Conservation (phyloP, 1,140 invertebrate genomes). For the Mizuhopecten yessoensis region DNA sequence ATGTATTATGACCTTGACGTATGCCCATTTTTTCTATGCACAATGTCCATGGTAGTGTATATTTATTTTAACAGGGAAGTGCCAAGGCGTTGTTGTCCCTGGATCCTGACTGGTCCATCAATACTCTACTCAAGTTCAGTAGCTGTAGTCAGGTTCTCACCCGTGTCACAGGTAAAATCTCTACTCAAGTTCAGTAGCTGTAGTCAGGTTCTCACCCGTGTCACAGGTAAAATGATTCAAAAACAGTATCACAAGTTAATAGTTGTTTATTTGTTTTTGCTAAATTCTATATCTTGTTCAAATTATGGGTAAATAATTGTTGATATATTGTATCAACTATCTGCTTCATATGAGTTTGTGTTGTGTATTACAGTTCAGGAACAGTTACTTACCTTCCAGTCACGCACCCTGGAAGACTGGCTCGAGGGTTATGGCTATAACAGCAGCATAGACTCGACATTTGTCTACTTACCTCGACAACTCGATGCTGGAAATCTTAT, state of each 20-base stretch:
- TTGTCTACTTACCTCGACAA: constrained; percentile 71
- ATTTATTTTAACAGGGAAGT: constrained; percentile 66
- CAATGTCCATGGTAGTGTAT: too few species aligned
- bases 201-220: constrained; percentile 62
- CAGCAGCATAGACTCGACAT: constrained; percentile 58
- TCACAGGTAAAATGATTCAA: not conserved
- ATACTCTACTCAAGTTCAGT: not conserved
- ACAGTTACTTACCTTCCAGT: constrained; percentile 65
- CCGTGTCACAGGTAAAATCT: constrained; percentile 29
- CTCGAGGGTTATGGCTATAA: constrained; percentile 51
- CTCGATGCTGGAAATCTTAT: constrained; percentile 63
- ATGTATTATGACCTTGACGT: too few species aligned
- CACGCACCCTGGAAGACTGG: constrained; percentile 63
- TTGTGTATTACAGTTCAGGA: constrained; percentile 72
- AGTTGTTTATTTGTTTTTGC: too few species aligned
- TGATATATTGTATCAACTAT: too few species aligned
- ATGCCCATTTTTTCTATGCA: too few species aligned
- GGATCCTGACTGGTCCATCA: constrained; percentile 61
- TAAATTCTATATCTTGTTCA: too few species aligned
- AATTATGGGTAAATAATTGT: too few species aligned
- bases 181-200: constrained; percentile 64
- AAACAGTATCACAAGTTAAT: constrained; percentile 66
- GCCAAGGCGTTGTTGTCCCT: constrained; percentile 64
- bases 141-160: constrained; percentile 53
- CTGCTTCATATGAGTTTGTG: not conserved